phyloP scores from a whole-genome alignment of 2,888 invertebrate genomes.

The Eucriotettix oculatus region DNA sequence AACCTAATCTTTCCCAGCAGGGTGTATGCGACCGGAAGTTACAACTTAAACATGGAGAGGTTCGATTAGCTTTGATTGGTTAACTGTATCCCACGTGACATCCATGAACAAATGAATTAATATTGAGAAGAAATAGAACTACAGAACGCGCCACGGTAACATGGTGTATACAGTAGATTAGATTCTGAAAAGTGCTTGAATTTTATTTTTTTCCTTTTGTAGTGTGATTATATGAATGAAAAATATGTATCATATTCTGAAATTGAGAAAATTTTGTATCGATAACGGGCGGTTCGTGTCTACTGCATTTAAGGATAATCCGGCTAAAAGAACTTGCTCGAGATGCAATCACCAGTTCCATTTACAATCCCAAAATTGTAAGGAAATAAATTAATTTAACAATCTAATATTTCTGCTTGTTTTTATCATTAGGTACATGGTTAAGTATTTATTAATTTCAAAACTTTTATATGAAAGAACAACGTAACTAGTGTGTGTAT shows the following conservation, averaged over 20 bases:
- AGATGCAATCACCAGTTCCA: neutral
- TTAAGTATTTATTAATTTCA: no score
- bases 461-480: no score
- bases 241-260: neutral
- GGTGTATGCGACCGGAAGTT: conserved; percentile 11
- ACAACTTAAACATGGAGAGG: conserved; percentile 7
- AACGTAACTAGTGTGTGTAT: no score
- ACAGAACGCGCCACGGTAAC: no score
- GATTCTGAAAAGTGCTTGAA: no score
- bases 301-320: neutral
- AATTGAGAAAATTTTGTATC: neutral
- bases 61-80: conserved; percentile 4
- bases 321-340: neutral
- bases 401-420: no score
- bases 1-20: conserved; percentile 8
- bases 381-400: neutral
- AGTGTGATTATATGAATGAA: no score
- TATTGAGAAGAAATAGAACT: no score
- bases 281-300: neutral
- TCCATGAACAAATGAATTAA: no score
- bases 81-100: conserved; percentile 7
- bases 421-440: no score
- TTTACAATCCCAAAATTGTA: neutral
- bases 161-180: no score
- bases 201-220: no score